Evolutionary conservation across 2,113 vertebrate species (phyloP).

Genomic region (Phalacrocorax brasilianus): DNA sequence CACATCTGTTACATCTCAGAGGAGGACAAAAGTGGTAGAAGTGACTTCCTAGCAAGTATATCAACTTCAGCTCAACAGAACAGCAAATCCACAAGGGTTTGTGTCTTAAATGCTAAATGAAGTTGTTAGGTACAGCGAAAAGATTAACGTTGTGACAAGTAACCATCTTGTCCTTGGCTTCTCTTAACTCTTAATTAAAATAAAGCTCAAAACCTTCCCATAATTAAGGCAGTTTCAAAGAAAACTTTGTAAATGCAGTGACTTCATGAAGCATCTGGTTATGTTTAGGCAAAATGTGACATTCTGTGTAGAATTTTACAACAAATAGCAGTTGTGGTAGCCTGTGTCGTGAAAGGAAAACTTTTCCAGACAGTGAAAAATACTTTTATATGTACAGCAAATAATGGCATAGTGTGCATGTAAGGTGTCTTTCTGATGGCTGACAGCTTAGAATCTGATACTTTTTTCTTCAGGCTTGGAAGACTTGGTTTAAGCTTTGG

Average conservation of each 20-base stretch:
- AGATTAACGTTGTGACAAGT: constrained; percentile 12
- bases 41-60: background rate
- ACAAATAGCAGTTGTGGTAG: background rate
- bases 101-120: background rate
- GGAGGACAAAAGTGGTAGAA: background rate
- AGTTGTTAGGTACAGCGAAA: background rate
- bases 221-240: background rate
- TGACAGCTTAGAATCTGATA: background rate
- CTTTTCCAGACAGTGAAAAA: background rate
- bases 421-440: background rate
- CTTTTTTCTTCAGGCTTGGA: background rate
- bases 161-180: background rate
- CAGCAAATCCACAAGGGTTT: background rate
- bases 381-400: background rate
- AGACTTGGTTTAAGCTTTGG: background rate
- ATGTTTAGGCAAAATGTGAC: background rate
- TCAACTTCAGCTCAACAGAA: background rate
- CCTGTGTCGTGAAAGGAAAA: background rate
- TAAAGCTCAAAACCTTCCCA: background rate
- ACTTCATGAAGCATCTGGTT: background rate
- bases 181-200: background rate
- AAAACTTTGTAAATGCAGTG: background rate
- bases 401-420: background rate
- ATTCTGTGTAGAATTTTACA: background rate
- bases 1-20: background rate